Evolutionary conservation across 2,888 invertebrate genomes (phyloP).

Genomic region (Aspidiotus rigidus): DNA sequence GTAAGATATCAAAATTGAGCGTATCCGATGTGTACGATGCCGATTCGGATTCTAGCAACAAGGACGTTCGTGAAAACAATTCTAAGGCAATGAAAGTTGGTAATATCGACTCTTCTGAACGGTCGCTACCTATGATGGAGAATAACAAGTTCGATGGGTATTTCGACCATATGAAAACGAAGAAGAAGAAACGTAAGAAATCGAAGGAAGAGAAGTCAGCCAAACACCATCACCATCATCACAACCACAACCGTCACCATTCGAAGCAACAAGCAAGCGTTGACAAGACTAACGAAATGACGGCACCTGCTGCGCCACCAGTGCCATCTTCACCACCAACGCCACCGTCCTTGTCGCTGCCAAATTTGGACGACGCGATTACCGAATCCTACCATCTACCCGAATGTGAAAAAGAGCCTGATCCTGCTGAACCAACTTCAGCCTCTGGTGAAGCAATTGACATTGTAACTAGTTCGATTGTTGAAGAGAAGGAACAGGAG

Average conservation of each 20-base stretch:
- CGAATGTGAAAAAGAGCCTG: background rate
- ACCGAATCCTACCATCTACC: background rate
- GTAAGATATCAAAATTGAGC: constrained; percentile 40
- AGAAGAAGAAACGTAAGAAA: constrained; percentile 42
- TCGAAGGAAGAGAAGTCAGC: constrained; percentile 46
- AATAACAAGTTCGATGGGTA: constrained; percentile 31
- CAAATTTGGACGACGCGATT: background rate
- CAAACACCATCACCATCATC: constrained; percentile 30
- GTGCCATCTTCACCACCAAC: constrained; percentile 52
- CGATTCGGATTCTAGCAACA: constrained; percentile 46
- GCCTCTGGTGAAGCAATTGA: constrained; percentile 15
- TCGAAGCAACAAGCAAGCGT: constrained; percentile 5
- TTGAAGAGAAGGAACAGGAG: constrained; percentile 5
- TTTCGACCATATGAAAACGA: constrained; percentile 36
- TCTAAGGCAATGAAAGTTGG: background rate
- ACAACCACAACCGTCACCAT: constrained; percentile 47
- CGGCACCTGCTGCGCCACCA: constrained; percentile 21
- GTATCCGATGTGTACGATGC: constrained; percentile 46
- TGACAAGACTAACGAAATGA: background rate
- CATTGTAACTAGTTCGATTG: constrained; percentile 28
- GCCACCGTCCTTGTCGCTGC: constrained; percentile 20
- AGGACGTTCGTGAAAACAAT: constrained; percentile 24
- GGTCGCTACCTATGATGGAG: constrained; percentile 45
- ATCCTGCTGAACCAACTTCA: background rate
- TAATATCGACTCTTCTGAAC: constrained; percentile 53